Conservation (phyloP, 1,140 invertebrate species). For the Polypedilum pembai region DNA sequence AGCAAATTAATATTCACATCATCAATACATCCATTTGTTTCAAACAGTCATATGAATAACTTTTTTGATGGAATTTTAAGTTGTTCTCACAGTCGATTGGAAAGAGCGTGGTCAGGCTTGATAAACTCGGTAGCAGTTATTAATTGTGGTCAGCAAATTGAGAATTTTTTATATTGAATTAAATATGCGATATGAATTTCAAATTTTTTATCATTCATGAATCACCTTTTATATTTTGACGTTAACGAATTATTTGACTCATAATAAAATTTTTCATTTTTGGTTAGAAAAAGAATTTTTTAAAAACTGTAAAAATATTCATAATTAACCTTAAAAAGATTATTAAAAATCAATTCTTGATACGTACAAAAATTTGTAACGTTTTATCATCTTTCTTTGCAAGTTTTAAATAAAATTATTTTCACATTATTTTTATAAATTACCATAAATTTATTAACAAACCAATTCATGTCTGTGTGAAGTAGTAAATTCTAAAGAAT, state of each 20-base stretch:
- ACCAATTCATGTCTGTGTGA: too few species aligned
- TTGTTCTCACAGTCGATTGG: constrained; percentile 7
- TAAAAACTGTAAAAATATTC: too few species aligned
- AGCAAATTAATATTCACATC: constrained; percentile 1
- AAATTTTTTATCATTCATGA: background rate
- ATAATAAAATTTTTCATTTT: too few species aligned
- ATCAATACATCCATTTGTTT: constrained; percentile 21
- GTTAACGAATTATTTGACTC: too few species aligned
- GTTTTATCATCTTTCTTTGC: too few species aligned
- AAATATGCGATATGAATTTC: background rate
- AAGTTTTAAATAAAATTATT: too few species aligned
- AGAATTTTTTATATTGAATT: constrained; percentile 9
- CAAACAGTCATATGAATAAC: background rate
- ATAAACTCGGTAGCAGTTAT: background rate
- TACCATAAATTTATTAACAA: too few species aligned
- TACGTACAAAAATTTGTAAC: too few species aligned
- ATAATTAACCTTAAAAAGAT: too few species aligned
- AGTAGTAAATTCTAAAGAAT: background rate
- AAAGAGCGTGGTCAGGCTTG: background rate
- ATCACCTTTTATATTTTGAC: background rate
- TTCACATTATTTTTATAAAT: too few species aligned
- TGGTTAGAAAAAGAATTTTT: too few species aligned
- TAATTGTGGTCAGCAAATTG: constrained; percentile 23
- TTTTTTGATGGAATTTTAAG: constrained; percentile 20
- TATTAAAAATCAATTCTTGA: too few species aligned